phyloP scores from a whole-genome alignment of 2,113 vertebrate species.

The Galbula dea region DNA sequence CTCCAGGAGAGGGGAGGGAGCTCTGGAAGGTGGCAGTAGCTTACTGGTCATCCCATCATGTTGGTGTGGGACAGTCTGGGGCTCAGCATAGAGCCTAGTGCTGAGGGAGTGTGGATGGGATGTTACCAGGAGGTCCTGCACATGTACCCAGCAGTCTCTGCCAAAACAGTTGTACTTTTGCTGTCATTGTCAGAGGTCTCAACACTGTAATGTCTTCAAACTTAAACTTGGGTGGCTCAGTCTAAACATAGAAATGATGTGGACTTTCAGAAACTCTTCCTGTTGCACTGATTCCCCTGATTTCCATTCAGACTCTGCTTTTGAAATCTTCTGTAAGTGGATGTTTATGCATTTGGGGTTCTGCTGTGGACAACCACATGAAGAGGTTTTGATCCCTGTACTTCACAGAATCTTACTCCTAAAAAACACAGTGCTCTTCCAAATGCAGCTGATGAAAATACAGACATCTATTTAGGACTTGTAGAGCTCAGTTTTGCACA shows the following conservation, averaged over 20 bases:
- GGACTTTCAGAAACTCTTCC: neutral
- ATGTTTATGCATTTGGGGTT: neutral
- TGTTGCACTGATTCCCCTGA: neutral
- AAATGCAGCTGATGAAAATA: neutral
- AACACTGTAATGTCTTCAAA: neutral
- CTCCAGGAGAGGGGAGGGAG: neutral
- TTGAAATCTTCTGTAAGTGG: neutral
- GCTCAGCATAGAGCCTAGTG: no score
- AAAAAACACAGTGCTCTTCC: neutral
- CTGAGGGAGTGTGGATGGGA: no score
- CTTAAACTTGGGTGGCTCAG: neutral
- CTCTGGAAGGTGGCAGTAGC: neutral
- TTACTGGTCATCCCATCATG: accelerated
- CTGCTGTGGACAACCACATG: neutral
- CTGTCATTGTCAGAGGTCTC: no score
- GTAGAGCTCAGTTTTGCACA: accelerated
- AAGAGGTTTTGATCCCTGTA: accelerated
- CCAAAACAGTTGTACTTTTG: no score
- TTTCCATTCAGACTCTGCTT: neutral
- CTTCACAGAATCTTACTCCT: neutral
- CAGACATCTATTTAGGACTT: neutral
- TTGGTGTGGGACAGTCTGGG: neutral
- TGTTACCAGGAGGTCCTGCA: no score
- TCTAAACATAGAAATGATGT: neutral
- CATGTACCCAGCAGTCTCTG: no score